phyloP scores from a whole-genome alignment of 2,888 invertebrate species.

The Nymphalis urticae region DNA sequence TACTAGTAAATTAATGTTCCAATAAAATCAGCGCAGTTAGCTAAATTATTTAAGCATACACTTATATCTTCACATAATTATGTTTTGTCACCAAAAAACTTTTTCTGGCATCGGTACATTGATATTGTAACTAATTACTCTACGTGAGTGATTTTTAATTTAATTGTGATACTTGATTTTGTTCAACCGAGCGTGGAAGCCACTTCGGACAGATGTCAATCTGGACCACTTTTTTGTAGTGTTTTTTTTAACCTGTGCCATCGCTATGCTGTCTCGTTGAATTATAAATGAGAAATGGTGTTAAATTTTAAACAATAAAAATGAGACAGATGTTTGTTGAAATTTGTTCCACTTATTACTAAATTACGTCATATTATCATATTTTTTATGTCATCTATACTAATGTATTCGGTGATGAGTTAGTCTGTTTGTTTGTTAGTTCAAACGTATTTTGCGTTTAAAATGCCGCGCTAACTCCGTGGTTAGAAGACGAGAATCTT shows the following conservation, averaged over 20 bases:
- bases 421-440: no score
- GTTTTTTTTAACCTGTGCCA: slow-evolving; percentile 33
- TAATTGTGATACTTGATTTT: slow-evolving; percentile 81
- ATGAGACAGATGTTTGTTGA: neutral
- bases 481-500: no score
- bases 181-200: slow-evolving; percentile 68
- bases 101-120: slow-evolving; percentile 59
- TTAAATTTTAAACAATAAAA: slow-evolving; percentile 7
- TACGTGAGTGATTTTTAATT: slow-evolving; percentile 78
- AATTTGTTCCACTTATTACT: neutral
- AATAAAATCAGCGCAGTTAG: no score
- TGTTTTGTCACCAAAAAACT: neutral
- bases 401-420: no score
- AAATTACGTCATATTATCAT: no score
- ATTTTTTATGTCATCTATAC: no score
- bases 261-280: slow-evolving; percentile 18
- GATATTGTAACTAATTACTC: slow-evolving; percentile 62
- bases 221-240: slow-evolving; percentile 56
- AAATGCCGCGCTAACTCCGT: no score
- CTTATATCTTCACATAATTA: neutral
- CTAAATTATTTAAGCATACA: no score
- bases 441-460: no score
- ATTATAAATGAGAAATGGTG: slow-evolving; percentile 10
- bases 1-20: no score
- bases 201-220: slow-evolving; percentile 75